Base-by-base conservation (phyloP, 2,113 vertebrate genomes). In the Gallinago jamesoni region DNA sequence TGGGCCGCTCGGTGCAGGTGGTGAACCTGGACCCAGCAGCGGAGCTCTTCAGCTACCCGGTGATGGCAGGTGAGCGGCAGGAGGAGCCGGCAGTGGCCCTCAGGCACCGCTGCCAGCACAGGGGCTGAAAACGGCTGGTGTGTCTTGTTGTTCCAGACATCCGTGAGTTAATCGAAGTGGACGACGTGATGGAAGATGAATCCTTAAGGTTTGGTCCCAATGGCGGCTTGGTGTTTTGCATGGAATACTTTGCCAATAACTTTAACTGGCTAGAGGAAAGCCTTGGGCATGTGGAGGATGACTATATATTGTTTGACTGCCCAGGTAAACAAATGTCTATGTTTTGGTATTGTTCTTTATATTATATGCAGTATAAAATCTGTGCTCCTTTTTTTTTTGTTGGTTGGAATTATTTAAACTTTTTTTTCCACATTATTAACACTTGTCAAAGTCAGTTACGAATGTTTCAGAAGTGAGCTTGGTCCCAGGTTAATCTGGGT, bases 181-280 rank as follows among this genome's bases (percentile, higher is more conserved):
- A 99, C 6, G 99, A 99, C 7, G 99, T 99, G 48, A 99, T 99
- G 99, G 99, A 99, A 86, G 99, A 99, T 3, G 97, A 97, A 8
- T 98, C 99, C 41, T 85, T 99, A 56, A 89, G 98, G 75, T 99
- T 99, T 7, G 99, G 99, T 9, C 99, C 99, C 33, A 99, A 99
- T 2, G 99, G 99, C 43, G 99, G 99, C 23, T 88, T 99, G 79
- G 99, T 99, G 35, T 99, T 99, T 92, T 99, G 99, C 97, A 99
- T 99, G 99, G 99, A 99, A 77, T 99, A 99, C 94, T 99, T 99
- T 11, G 98, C 99, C 50, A 99, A 98, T 87, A 99, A 99, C 94
- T 99, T 99, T 56, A 98, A 98, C 96, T 99, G 99, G 99, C 98
- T 99, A 20, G 99, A 98, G 95, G 98, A 98, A 77, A 98, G 98